A percentile compares a stretch with the other conserved stretches of the same genome.
These are phyloP conservation scores for Dicranocentrus wangi DNA, from an alignment of 2,888 invertebrate species.

Conservation along the genomic window DNA sequence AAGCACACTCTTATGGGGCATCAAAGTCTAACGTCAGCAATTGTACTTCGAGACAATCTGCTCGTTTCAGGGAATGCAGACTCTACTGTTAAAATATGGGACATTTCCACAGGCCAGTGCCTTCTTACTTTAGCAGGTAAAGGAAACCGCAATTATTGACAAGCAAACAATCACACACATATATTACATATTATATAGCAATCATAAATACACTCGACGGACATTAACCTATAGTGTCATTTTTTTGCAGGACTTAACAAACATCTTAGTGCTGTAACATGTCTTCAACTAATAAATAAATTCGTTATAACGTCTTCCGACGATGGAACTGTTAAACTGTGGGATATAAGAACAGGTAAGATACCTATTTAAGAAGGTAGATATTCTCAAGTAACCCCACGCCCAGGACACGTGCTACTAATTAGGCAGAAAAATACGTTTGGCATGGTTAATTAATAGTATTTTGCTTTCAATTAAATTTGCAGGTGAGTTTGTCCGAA, in stretches of 20 bases:
- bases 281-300: conserved; percentile 95
- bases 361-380: no score
- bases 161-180: no score
- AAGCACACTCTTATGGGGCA: conserved; percentile 98
- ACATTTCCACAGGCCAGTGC: conserved; percentile 97
- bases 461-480: no score
- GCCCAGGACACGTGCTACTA: no score
- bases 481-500: conserved; percentile 83
- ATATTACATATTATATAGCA: no score
- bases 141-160: no score
- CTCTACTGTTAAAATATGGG: conserved; percentile 98
- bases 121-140: conserved; percentile 93
- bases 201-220: no score
- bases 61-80: conserved; percentile 99
- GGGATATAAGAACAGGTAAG: conserved; percentile 95
- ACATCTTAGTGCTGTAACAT: conserved; percentile 98
- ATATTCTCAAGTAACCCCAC: no score
- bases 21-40: conserved; percentile 97
- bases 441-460: no score
- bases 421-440: no score
- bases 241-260: conserved; percentile 91
- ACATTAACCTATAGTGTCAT: no score
- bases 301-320: conserved; percentile 99
- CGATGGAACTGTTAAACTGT: conserved; percentile 98
- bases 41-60: conserved; percentile 96